Base-by-base conservation (phyloP, 2,113 vertebrate species). In the Gasterosteus aculeatus region DNA sequence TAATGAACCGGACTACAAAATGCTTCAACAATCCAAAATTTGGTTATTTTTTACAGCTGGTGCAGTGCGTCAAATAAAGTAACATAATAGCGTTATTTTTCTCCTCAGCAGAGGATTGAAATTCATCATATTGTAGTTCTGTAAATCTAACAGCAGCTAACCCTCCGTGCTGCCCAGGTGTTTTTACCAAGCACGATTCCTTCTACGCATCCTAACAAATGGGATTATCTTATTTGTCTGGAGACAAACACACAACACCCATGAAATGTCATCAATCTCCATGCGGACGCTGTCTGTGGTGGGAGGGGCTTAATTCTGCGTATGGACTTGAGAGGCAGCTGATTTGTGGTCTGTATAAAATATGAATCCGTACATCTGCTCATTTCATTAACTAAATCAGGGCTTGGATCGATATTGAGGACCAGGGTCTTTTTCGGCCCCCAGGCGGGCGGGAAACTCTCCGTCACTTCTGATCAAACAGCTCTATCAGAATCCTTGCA, bases 381-480 rank as follows among this genome's bases (percentile, higher is more conserved):
- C 72, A 90, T 87, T 92, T 89, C 77, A 90, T 92, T 81, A 89
- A 85, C 86, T 88, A 69, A 83, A 88, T 77, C 84, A 73, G 47
- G 84, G 69, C 60, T 53, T 22, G 0, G 70, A 85, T 88, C 74
- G 22, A 88, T 85, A 16, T 16, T 0, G 11, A 53, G 47, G 39
- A 12, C 29, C 41, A 10, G 51, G 22, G 11, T 26, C 35, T 38
- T 22, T 16, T 22, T 54, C 33, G 3, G 10, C 22, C 38, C 12
- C 9, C 38, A 3, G 35, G 38, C 18, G 42, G 75, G 66, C 8
- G 79, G 70, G 75, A 62, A 59, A 58, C 38, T 42, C 22, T 68
- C 22, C 22, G 8, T 46, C 38, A 46, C 63, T 22, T 72, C 38
- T 53, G 33, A 66, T 81, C 61, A 66, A 46, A 71, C 53, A 1